Percentiles rank a stretch among this genome's conserved stretches.
phyloP scores from a whole-genome alignment of 2,888 invertebrate species.

The Volucella inflata region DNA sequence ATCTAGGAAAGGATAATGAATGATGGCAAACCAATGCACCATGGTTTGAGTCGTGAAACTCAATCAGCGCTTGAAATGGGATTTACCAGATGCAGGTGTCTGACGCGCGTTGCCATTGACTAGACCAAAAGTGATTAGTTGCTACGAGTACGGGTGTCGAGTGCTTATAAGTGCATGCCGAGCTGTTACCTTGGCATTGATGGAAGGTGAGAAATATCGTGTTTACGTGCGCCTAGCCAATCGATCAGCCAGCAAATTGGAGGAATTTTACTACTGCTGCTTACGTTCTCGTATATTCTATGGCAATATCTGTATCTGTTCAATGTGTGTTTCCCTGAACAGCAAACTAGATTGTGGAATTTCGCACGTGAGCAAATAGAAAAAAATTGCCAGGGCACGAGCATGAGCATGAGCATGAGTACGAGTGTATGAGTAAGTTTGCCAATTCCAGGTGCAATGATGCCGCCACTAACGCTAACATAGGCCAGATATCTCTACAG shows the following conservation, averaged over 20 bases:
- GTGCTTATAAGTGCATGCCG: neutral
- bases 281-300: neutral
- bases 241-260: conserved; percentile 67
- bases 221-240: conserved; percentile 65
- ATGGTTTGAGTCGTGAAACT: conserved; percentile 29
- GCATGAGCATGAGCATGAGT: neutral
- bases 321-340: conserved; percentile 29
- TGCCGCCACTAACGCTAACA: conserved; percentile 27
- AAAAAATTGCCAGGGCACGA: conserved; percentile 20
- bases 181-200: conserved; percentile 64
- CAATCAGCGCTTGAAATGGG: conserved; percentile 45
- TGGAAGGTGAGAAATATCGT: conserved; percentile 70
- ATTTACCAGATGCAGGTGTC: conserved; percentile 61
- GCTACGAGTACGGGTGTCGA: conserved; percentile 9
- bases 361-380: conserved; percentile 73
- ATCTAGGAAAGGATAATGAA: conserved; percentile 31
- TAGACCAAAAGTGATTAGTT: conserved; percentile 35
- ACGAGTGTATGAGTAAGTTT: neutral
- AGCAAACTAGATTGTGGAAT: conserved; percentile 70
- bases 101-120: conserved; percentile 40
- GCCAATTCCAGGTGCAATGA: conserved; percentile 61
- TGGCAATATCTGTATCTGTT: conserved; percentile 18
- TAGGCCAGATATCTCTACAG: conserved; percentile 18
- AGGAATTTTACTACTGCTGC: conserved; percentile 55
- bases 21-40: conserved; percentile 39